Conservation (phyloP, 2,888 invertebrate species). For the Polydrusus cervinus region DNA sequence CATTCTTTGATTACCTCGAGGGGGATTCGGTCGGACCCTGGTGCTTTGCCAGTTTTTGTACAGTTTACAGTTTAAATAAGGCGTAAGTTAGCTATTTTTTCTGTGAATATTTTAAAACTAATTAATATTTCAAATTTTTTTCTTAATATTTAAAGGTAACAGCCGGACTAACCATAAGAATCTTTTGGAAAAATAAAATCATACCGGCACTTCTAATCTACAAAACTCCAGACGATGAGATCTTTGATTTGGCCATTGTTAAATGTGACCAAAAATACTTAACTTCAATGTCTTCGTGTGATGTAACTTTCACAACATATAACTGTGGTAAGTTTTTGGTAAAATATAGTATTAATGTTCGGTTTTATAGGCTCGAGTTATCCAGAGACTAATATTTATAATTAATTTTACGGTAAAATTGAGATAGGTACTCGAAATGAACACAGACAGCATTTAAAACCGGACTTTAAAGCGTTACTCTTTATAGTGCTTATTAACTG, state of each 20-base stretch:
- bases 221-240: constrained; percentile 71
- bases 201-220: constrained; percentile 71
- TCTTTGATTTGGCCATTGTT: constrained; percentile 73
- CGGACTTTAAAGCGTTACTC: no score
- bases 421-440: no score
- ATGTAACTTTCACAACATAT: neutral
- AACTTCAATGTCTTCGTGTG: neutral
- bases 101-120: neutral
- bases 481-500: no score
- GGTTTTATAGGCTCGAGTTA: no score
- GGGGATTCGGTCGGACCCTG: no score
- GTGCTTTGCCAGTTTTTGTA: no score
- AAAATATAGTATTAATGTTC: neutral
- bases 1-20: no score
- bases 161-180: constrained; percentile 1
- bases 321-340: neutral
- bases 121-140: neutral
- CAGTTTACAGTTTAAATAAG: no score
- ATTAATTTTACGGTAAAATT: no score
- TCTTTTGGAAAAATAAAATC: constrained; percentile 45
- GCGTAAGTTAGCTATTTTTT: no score
- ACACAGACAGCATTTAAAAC: no score
- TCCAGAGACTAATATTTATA: no score
- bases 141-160: constrained; percentile 25
- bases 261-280: constrained; percentile 66